Conservation (phyloP, 2,797 vertebrate species). For the Columba guinea region DNA sequence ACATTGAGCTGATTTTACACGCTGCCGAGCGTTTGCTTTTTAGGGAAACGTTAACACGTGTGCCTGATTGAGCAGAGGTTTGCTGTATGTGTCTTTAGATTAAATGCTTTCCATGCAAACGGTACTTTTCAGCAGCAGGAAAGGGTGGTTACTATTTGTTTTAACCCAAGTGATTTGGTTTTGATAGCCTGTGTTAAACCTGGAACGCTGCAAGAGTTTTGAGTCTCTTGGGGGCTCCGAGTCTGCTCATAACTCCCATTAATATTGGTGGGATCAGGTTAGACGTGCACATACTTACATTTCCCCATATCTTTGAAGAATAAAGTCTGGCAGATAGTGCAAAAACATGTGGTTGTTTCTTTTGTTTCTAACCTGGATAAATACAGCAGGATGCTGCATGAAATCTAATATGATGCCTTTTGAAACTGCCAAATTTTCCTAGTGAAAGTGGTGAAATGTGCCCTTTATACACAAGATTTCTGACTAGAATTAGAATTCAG, state of each 20-base stretch:
- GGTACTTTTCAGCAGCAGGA: neutral
- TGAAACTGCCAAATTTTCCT: neutral
- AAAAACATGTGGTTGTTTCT: neutral
- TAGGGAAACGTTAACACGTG: accelerated
- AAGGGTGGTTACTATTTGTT: neutral
- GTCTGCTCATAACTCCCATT: neutral
- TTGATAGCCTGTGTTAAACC: neutral
- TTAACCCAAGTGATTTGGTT: neutral
- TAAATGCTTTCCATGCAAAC: neutral
- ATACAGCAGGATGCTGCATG: neutral
- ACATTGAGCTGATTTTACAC: neutral
- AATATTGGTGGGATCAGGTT: neutral
- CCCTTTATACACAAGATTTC: neutral
- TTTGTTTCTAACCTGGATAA: neutral
- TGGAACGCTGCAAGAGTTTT: neutral
- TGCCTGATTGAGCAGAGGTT: neutral
- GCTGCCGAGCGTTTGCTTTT: accelerated
- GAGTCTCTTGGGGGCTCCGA: neutral
- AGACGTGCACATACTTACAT: neutral
- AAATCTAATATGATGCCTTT: neutral
- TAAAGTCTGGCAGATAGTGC: neutral
- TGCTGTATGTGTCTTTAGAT: neutral
- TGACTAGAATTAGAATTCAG: neutral
- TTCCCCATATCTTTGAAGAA: neutral
- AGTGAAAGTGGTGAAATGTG: neutral